These are phyloP conservation scores for Lates japonicus DNA, from an alignment of 2,797 vertebrate species.

Conservation along the genomic window DNA sequence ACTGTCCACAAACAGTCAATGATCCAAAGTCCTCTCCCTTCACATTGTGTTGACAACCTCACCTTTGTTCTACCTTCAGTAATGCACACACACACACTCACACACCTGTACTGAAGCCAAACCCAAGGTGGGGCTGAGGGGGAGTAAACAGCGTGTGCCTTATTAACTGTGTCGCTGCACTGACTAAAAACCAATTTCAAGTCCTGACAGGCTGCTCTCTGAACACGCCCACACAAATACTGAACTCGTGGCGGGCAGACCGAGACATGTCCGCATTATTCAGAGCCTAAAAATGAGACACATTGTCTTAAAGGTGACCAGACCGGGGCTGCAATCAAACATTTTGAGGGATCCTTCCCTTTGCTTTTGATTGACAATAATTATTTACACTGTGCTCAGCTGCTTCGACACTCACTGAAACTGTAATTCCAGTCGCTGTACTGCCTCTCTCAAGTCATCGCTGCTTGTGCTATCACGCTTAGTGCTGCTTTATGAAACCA, in stretches of 20 bases:
- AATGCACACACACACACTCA: neutral
- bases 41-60: neutral
- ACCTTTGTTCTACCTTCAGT: slow-evolving; percentile 26
- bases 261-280: slow-evolving; percentile 5
- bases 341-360: neutral
- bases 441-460: neutral
- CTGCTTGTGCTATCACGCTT: neutral
- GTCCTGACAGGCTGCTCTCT: slow-evolving; percentile 43
- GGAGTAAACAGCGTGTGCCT: slow-evolving; percentile 25
- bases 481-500: neutral
- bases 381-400: neutral
- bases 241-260: slow-evolving; percentile 9
- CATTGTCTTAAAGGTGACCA: neutral
- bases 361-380: neutral
- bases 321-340: neutral
- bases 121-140: slow-evolving; percentile 41
- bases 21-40: neutral
- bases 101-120: slow-evolving; percentile 13
- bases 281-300: neutral
- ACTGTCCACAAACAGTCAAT: neutral
- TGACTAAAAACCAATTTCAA: slow-evolving; percentile 25
- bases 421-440: neutral
- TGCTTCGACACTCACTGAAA: neutral
- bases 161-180: slow-evolving; percentile 2
- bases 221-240: slow-evolving; percentile 26